Evolutionary conservation across 1,140 invertebrate species (phyloP).

Genomic region (Sesamia nonagrioides): DNA sequence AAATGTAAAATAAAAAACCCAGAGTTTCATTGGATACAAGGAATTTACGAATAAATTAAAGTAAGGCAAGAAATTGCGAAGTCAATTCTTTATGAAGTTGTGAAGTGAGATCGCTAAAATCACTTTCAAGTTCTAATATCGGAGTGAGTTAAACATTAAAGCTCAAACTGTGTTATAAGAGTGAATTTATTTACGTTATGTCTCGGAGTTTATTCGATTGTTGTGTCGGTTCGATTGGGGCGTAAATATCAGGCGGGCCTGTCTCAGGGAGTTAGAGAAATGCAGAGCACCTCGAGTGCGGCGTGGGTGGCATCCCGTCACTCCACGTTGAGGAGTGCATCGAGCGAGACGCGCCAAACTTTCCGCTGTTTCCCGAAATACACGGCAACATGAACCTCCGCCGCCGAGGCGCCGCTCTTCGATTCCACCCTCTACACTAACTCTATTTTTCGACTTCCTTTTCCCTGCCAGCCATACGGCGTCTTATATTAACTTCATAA

Average conservation of each 20-base stretch:
- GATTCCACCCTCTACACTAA: slow-evolving; percentile 69
- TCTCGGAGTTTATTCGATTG: slow-evolving; percentile 43
- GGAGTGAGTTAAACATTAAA: slow-evolving; percentile 44
- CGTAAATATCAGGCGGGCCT: slow-evolving; percentile 25
- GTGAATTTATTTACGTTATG: slow-evolving; percentile 44
- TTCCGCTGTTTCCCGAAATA: slow-evolving; percentile 64
- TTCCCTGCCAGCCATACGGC: slow-evolving; percentile 66
- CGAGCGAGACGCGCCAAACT: slow-evolving; percentile 49
- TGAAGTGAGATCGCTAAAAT: slow-evolving; percentile 63
- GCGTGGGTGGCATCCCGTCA: slow-evolving; percentile 48
- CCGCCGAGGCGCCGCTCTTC: slow-evolving; percentile 66
- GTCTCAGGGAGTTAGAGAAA: slow-evolving; percentile 55
- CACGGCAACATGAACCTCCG: slow-evolving; percentile 54
- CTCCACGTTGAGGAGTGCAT: slow-evolving; percentile 59
- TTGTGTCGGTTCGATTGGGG: slow-evolving; percentile 35
- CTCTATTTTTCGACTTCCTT: slow-evolving; percentile 76
- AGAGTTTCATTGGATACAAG: slow-evolving; percentile 49
- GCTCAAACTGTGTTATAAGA: slow-evolving; percentile 34
- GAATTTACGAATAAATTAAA: slow-evolving; percentile 54
- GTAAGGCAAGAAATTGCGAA: slow-evolving; percentile 52
- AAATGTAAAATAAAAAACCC: slow-evolving; percentile 52
- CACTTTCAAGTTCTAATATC: slow-evolving; percentile 59
- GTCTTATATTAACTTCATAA: slow-evolving; percentile 81
- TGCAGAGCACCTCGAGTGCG: slow-evolving; percentile 39
- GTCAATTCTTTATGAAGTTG: slow-evolving; percentile 55